Evolutionary conservation across 2,888 invertebrate species (phyloP), one percentile per base, ranked within the genome.

Genomic region (Petrophora chlorosata): DNA sequence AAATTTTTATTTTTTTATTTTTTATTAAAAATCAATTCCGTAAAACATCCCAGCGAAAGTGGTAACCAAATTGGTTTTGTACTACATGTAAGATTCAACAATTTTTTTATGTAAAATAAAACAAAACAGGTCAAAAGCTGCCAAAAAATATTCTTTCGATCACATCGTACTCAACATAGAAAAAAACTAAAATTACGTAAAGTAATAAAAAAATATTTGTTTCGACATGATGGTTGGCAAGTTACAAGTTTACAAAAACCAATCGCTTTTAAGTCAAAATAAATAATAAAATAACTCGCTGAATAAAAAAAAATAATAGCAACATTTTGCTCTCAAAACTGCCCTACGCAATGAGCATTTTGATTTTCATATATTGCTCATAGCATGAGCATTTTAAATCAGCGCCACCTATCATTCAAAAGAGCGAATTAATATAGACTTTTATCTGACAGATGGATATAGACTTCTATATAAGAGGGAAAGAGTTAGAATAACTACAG

Each of bases 191-290:
- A 65, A 67, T 57, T 65, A 66, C 51, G 59, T 62, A 62, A 59
- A 54, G 51, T 61, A 58, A 47, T 36, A 56, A 48, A 57, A 54
- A 62, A 48, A 61, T 56, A 69, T 57, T 63, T 60, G 42, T 59
- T 60, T 58, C 59, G 46, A 70, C 69, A 78, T 73, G 74, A 76
- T 66, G 70, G 65, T 68, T 79, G 82, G 82, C 82, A 82, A 81
- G 82, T 75, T 63, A 65, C 58, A 66, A 64, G 54, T 64, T 61
- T 59, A 13, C 12, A 39, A 59, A 63, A 63, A 59, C 45, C 36
- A 50, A 53, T 49, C 19, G 42, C 43, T 47, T 53, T 46, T 46
- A 43, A 32, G 47, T 45, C 42, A 53, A 57, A 59, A 59, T 56
- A 61, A 63, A 65, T 53, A 58, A 56, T 53, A 50, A 58, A 47